These are phyloP conservation scores for Palaemon carinicauda DNA, from an alignment of 1,140 invertebrate genomes.

Conservation along the genomic window DNA sequence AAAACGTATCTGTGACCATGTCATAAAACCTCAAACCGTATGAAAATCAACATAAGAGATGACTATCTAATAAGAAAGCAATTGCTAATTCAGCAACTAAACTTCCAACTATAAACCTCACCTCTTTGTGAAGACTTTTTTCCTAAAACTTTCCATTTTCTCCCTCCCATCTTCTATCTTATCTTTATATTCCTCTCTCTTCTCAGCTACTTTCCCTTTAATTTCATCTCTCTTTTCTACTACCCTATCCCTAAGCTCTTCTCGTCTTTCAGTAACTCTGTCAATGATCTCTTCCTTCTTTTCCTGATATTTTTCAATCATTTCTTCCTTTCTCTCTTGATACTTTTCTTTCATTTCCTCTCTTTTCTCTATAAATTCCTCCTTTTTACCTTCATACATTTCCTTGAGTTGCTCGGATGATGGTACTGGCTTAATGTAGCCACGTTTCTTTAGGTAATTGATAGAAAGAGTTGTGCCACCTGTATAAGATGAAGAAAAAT, in stretches of 20 bases:
- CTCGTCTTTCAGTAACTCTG: constrained; percentile 1
- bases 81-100: no score
- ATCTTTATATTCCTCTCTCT: constrained; percentile 34
- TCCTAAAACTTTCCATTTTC: constrained; percentile 9
- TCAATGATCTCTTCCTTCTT: constrained; percentile 42
- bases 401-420: constrained; percentile 53
- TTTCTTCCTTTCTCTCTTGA: constrained; percentile 52
- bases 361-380: constrained; percentile 53
- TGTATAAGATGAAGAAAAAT: constrained; percentile 12
- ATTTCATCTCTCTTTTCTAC: constrained; percentile 36
- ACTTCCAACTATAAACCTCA: neutral
- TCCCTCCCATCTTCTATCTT: constrained; percentile 35
- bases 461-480: constrained; percentile 55
- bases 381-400: constrained; percentile 59
- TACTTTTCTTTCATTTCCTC: constrained; percentile 52
- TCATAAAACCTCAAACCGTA: no score
- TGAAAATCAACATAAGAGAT: no score
- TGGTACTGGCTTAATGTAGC: constrained; percentile 58
- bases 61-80: no score
- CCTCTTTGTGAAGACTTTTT: neutral
- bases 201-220: constrained; percentile 11
- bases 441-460: constrained; percentile 58
- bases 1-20: no score
- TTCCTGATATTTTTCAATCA: constrained; percentile 46
- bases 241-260: constrained; percentile 19